Evolutionary conservation across 2,113 vertebrate genomes (phyloP).

Genomic region (Furnarius figulus): DNA sequence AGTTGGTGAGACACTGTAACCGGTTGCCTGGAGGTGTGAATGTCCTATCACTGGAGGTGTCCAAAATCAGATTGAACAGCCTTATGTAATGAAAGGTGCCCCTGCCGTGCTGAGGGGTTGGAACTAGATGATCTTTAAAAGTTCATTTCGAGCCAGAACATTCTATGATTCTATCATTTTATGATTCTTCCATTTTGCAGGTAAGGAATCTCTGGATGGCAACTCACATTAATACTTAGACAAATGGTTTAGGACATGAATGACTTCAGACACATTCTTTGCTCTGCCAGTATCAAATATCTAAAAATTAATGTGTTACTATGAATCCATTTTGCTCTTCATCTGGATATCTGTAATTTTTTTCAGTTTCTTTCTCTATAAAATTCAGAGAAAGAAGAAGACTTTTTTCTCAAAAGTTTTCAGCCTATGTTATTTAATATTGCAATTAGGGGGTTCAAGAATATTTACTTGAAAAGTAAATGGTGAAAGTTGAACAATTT

Average conservation of each 20-base stretch:
- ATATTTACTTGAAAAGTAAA: not conserved
- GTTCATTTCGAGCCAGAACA: not conserved
- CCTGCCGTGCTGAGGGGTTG: not conserved
- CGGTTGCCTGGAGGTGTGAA: not conserved
- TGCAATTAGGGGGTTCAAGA: not conserved
- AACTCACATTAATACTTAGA: not conserved
- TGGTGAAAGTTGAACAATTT: accelerated
- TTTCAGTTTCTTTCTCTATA: not conserved
- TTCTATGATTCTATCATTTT: not conserved
- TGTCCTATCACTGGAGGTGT: not conserved
- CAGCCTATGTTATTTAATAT: not conserved
- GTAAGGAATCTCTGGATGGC: not conserved
- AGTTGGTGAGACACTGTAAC: not conserved
- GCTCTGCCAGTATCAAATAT: not conserved
- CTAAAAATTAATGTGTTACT: not conserved
- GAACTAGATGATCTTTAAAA: not conserved
- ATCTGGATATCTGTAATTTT: not conserved
- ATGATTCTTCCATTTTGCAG: not conserved
- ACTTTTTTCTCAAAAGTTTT: not conserved
- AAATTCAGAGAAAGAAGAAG: not conserved
- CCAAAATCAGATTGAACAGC: not conserved
- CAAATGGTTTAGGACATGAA: not conserved
- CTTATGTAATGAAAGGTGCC: not conserved
- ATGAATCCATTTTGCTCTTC: not conserved
- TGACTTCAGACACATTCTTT: not conserved